These are phyloP conservation scores for Physocephala rufipes DNA, from an alignment of 2,888 invertebrate genomes.

Conservation along the genomic window DNA sequence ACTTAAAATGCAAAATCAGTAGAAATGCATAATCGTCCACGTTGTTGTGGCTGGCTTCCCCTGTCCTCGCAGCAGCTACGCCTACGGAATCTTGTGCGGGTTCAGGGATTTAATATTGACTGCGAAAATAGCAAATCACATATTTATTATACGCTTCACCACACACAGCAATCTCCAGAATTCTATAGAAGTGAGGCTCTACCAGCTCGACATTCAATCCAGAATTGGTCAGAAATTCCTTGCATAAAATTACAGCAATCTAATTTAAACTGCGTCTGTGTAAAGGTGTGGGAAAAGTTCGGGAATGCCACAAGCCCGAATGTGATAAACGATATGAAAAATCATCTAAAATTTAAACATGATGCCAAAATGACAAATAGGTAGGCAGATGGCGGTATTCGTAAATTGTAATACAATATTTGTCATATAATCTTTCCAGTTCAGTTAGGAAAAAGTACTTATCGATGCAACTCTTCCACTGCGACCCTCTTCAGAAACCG, in stretches of 20 bases:
- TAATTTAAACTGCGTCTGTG: slow-evolving; percentile 62
- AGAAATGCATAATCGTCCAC: slow-evolving; percentile 58
- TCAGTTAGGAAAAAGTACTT: slow-evolving; percentile 37
- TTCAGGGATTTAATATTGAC: slow-evolving; percentile 73
- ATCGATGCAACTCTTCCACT: slow-evolving; percentile 28
- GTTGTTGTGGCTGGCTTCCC: slow-evolving; percentile 67
- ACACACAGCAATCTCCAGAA: slow-evolving; percentile 82
- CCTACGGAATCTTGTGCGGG: slow-evolving; percentile 80
- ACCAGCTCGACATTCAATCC: slow-evolving; percentile 71
- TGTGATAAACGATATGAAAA: not conserved
- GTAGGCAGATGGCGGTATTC: too few species aligned
- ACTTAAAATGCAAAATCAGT: too few species aligned
- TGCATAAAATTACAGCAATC: slow-evolving; percentile 70
- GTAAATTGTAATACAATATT: too few species aligned
- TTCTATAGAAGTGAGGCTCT: slow-evolving; percentile 85
- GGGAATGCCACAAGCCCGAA: too few species aligned
- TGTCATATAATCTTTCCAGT: too few species aligned
- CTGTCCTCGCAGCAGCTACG: slow-evolving; percentile 86
- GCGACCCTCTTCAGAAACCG: slow-evolving; percentile 48
- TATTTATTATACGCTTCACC: slow-evolving; percentile 82
- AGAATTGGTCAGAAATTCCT: slow-evolving; percentile 83
- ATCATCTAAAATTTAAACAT: too few species aligned
- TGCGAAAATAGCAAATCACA: slow-evolving; percentile 62
- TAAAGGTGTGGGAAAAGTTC: slow-evolving; percentile 61
- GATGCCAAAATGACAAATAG: too few species aligned